These are phyloP conservation scores for Acridotheres tristis DNA, from an alignment of 2,797 vertebrate genomes.

Conservation along the genomic window DNA sequence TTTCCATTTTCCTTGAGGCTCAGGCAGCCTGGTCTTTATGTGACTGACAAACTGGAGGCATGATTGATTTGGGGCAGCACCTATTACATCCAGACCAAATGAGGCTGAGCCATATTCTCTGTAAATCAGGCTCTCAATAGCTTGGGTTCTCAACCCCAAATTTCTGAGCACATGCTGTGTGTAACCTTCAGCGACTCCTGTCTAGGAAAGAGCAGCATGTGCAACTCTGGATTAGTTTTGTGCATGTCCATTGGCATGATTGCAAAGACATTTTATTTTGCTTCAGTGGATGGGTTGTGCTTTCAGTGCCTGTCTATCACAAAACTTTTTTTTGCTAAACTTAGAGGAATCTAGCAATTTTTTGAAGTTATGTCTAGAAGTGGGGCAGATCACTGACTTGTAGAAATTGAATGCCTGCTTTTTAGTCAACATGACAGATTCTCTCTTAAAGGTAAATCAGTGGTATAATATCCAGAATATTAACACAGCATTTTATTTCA, in stretches of 20 bases:
- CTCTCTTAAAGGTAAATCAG: not conserved
- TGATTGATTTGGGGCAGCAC: not conserved
- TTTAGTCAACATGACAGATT: not conserved
- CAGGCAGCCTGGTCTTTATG: not conserved
- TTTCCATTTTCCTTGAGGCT: not conserved
- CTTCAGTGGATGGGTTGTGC: not conserved
- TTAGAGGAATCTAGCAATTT: not conserved
- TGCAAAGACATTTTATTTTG: not conserved
- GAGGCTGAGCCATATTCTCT: not conserved
- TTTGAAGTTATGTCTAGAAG: not conserved
- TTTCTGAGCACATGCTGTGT: not conserved
- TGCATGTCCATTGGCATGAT: not conserved
- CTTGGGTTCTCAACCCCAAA: not conserved
- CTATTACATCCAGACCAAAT: not conserved
- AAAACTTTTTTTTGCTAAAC: conserved; percentile 26
- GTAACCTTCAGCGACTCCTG: not conserved
- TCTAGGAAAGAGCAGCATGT: not conserved
- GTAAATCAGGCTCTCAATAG: not conserved
- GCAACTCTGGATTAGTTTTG: not conserved
- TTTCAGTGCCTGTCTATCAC: not conserved
- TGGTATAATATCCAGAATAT: not conserved
- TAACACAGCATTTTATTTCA: not conserved
- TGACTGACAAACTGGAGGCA: not conserved
- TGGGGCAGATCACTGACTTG: not conserved
- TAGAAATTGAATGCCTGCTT: not conserved